Conservation (phyloP, 1,140 invertebrate species). For the Drosophila bocqueti region DNA sequence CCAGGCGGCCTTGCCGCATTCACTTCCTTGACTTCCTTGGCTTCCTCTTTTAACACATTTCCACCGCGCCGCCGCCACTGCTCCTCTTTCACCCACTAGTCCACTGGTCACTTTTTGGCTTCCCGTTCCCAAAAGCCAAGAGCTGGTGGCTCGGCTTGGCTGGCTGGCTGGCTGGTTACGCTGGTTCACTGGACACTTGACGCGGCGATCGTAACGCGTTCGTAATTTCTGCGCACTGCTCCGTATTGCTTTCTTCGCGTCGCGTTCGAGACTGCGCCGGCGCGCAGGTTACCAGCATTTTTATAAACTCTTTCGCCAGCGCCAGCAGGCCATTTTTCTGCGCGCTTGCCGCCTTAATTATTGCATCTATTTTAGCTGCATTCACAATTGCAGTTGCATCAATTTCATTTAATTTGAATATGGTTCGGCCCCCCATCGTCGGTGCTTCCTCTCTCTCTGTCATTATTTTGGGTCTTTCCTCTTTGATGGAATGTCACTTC, state of each 20-base stretch:
- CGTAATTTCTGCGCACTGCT: constrained; percentile 24
- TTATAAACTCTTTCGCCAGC: constrained; percentile 75
- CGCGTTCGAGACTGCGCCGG: constrained; percentile 65
- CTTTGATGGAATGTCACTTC: constrained; percentile 35
- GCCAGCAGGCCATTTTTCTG: constrained; percentile 46
- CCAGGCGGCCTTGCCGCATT: constrained; percentile 6
- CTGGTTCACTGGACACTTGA: constrained; percentile 40
- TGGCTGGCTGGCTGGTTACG: constrained; percentile 48
- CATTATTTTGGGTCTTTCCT: constrained; percentile 1
- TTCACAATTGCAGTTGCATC: constrained; percentile 56
- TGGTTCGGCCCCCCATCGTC: constrained; percentile 3
- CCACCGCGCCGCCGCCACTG: constrained; percentile 3
- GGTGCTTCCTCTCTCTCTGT: not conserved
- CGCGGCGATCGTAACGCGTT: constrained; percentile 16
- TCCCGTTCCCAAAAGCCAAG: constrained; percentile 65
- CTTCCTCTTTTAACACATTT: constrained; percentile 44
- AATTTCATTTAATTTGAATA: constrained; percentile 58
- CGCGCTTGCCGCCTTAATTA: constrained; percentile 65
- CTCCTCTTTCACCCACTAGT: constrained; percentile 17
- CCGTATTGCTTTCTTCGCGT: constrained; percentile 57
- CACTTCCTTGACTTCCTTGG: constrained; percentile 45
- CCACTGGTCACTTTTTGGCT: constrained; percentile 40
- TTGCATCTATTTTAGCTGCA: constrained; percentile 75
- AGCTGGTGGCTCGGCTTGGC: constrained; percentile 6
- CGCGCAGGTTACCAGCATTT: constrained; percentile 78